phyloP scores from a whole-genome alignment of 2,797 vertebrate genomes.

The Hippoglossus hippoglossus region DNA sequence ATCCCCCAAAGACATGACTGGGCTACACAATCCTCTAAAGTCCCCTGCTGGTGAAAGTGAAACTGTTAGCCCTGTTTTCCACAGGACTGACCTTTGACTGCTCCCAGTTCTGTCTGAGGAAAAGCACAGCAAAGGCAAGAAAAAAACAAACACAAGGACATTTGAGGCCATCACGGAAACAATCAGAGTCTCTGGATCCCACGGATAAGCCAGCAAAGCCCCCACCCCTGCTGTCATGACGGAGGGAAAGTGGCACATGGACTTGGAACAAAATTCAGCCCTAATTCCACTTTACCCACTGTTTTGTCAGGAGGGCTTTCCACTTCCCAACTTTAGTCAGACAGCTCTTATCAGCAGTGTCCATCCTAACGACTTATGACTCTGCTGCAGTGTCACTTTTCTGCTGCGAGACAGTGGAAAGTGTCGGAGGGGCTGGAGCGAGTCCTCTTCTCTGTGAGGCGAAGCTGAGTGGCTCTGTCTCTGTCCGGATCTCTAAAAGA shows the following conservation, averaged over 20 bases:
- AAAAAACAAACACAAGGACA: constrained; percentile 13
- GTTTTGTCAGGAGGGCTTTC: constrained; percentile 43
- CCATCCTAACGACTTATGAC: constrained; percentile 73
- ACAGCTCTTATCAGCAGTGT: constrained; percentile 69
- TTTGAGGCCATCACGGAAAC: constrained; percentile 41
- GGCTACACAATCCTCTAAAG: constrained; percentile 21
- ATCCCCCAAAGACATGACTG: constrained; percentile 53
- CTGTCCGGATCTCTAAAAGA: constrained; percentile 36
- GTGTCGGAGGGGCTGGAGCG: constrained; percentile 20
- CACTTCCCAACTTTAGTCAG: constrained; percentile 57
- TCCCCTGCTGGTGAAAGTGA: constrained; percentile 43
- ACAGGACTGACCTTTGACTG: constrained; percentile 32
- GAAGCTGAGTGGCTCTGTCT: constrained; percentile 29
- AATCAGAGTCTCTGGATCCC: constrained; percentile 54
- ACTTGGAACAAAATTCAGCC: constrained; percentile 57
- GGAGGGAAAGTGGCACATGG: constrained; percentile 47
- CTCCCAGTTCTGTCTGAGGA: constrained; percentile 16
- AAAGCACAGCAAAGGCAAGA: constrained; percentile 33
- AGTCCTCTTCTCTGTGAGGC: constrained; percentile 51
- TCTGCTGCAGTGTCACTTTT: constrained; percentile 68
- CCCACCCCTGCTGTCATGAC: constrained; percentile 32
- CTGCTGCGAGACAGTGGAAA: constrained; percentile 52
- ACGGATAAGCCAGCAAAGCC: constrained; percentile 44
- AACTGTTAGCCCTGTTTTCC: constrained; percentile 30
- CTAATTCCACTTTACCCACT: constrained; percentile 30